These are phyloP conservation scores for Amphipyra tragopoginis DNA, from an alignment of 2,888 invertebrate genomes.

Conservation along the genomic window DNA sequence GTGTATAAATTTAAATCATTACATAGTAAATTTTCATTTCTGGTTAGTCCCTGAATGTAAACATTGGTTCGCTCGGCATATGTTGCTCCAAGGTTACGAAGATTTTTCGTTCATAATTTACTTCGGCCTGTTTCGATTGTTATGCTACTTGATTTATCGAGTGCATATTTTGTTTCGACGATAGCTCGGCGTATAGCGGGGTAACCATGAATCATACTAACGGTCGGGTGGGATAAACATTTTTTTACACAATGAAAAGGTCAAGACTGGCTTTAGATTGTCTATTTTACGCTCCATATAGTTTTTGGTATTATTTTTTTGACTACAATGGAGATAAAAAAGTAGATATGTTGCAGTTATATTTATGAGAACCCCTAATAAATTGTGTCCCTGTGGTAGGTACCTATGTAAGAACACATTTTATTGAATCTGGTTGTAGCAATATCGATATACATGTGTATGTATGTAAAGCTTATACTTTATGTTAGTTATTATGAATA, in stretches of 20 bases:
- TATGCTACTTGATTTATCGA: slow-evolving; percentile 83
- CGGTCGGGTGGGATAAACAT: slow-evolving; percentile 70
- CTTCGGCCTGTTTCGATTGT: slow-evolving; percentile 71
- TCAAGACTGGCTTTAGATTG: slow-evolving; percentile 60
- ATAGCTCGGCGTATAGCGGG: slow-evolving; percentile 68
- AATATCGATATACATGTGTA: too few species aligned
- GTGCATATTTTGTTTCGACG: slow-evolving; percentile 75
- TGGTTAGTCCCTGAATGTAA: slow-evolving; percentile 61
- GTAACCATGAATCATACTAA: slow-evolving; percentile 78
- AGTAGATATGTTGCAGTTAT: not conserved
- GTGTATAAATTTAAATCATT: slow-evolving; percentile 58
- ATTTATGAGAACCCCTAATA: not conserved
- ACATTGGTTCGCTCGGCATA: slow-evolving; percentile 55
- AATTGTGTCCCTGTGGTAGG: not conserved
- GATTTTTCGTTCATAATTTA: slow-evolving; percentile 72
- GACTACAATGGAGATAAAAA: slow-evolving; percentile 1
- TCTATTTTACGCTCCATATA: slow-evolving; percentile 51
- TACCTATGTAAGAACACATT: not conserved
- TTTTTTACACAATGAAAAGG: slow-evolving; percentile 65
- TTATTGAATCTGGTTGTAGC: too few species aligned
- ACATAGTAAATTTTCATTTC: slow-evolving; percentile 56
- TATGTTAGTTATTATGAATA: too few species aligned
- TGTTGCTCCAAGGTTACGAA: slow-evolving; percentile 65
- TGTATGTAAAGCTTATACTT: too few species aligned
- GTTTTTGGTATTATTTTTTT: slow-evolving; percentile 6